These are phyloP conservation scores for Pelodiscus sinensis DNA, from an alignment of 2,113 vertebrate genomes.

Conservation along the genomic window DNA sequence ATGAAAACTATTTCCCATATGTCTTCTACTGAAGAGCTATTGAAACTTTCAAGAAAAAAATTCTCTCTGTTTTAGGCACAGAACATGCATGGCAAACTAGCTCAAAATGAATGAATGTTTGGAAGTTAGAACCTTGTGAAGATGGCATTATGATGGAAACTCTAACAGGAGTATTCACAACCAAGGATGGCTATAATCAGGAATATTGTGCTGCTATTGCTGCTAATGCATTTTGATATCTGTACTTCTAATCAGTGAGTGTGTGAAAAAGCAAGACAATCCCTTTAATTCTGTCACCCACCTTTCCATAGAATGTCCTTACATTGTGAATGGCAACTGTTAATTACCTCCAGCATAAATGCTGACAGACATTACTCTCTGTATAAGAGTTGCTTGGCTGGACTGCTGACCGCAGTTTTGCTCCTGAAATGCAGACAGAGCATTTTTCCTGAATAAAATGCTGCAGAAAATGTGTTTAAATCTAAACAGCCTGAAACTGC, in stretches of 20 bases:
- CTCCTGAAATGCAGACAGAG: background rate
- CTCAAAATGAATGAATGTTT: background rate
- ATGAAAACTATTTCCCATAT: background rate
- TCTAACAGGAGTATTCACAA: background rate
- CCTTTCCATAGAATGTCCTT: background rate
- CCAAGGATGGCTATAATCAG: background rate
- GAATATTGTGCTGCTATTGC: background rate
- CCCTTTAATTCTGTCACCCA: background rate
- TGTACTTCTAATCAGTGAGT: background rate
- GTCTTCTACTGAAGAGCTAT: background rate
- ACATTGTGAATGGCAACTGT: background rate
- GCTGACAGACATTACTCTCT: fast-evolving
- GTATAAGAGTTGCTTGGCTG: fast-evolving
- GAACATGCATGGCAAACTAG: background rate
- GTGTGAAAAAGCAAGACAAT: background rate
- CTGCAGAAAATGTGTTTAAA: constrained; percentile 4
- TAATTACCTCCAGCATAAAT: background rate
- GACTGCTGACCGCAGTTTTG: background rate
- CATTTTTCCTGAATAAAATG: background rate
- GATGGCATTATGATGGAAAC: background rate
- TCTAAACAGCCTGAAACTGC: constrained; percentile 30
- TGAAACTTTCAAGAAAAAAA: background rate
- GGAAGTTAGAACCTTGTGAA: background rate
- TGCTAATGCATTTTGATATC: fast-evolving
- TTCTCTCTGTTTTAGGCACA: background rate